Percentiles rank a stretch among this genome's conserved stretches.
Conservation (phyloP, 2,113 vertebrate genomes). For the Geothlypis trichas region DNA sequence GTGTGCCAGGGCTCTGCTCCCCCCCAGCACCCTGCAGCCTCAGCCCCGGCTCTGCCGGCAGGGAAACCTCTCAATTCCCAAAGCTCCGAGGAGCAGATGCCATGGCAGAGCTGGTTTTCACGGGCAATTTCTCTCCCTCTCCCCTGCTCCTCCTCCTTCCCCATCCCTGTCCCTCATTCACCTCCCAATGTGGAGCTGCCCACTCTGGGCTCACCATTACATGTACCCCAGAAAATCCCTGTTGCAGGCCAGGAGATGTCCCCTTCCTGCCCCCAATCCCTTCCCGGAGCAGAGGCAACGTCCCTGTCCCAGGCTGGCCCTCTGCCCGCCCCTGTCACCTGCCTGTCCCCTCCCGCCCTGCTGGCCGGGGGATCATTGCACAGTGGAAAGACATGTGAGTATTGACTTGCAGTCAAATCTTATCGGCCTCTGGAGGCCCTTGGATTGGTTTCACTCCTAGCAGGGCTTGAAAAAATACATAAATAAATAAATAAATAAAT, state of each 20-base stretch:
- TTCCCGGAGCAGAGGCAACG: background rate
- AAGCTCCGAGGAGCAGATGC: background rate
- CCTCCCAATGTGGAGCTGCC: background rate
- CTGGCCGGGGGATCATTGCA: background rate
- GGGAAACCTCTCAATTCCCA: background rate
- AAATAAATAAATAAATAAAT: background rate
- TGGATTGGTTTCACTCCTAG: slow-evolving; percentile 30
- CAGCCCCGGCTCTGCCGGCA: background rate
- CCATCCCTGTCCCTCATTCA: background rate
- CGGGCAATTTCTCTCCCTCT: background rate
- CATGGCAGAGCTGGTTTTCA: background rate
- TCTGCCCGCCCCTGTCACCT: background rate
- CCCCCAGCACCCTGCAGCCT: rapidly evolving
- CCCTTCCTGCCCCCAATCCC: background rate
- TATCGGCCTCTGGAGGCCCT: background rate
- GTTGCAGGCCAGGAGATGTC: background rate
- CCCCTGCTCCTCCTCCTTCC: background rate
- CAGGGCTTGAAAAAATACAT: slow-evolving; percentile 15
- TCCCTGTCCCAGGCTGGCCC: background rate
- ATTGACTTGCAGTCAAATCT: slow-evolving; percentile 62
- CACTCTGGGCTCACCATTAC: background rate
- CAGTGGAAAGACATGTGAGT: slow-evolving; percentile 4
- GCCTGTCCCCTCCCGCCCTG: background rate
- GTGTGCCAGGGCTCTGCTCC: background rate
- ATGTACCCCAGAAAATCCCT: background rate